Percentiles rank a stretch among this genome's conserved stretches.
Conservation (phyloP, 2,113 vertebrate species). For the Aptenodytes forsteri region DNA sequence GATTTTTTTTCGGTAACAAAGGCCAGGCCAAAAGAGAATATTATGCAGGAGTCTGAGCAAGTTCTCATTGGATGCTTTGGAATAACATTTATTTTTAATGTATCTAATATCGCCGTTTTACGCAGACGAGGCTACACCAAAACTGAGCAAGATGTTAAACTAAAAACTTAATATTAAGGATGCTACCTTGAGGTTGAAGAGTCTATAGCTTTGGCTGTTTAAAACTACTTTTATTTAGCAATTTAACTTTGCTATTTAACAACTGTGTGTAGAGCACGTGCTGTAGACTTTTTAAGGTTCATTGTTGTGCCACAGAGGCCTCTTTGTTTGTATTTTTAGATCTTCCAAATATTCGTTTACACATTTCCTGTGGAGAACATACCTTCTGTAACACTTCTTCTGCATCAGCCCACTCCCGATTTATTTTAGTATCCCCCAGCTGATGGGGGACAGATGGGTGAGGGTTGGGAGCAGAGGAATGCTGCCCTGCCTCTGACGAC, state of each 20-base stretch:
- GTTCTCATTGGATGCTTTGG: not conserved
- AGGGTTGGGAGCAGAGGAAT: conserved; percentile 47
- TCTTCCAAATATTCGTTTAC: conserved; percentile 54
- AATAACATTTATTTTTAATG: not conserved
- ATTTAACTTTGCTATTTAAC: not conserved
- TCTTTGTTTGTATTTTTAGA: conserved; percentile 22
- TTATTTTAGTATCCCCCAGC: conserved; percentile 61
- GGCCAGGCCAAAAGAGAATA: not conserved
- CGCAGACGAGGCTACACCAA: not conserved
- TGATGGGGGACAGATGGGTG: conserved; percentile 60
- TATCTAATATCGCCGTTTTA: not conserved
- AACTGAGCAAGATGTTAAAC: not conserved
- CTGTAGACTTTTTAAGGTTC: not conserved
- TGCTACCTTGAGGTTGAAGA: not conserved
- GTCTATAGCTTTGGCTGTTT: not conserved
- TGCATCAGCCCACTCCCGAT: not conserved
- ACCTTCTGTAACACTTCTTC: conserved; percentile 11
- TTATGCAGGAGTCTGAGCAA: not conserved
- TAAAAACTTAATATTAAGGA: not conserved
- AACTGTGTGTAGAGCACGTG: not conserved
- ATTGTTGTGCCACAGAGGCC: not conserved
- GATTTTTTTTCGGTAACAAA: not conserved
- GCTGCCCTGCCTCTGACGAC: conserved; percentile 40
- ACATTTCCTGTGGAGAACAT: conserved; percentile 31
- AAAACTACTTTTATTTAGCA: not conserved